Percentiles rank a stretch among this genome's conserved stretches.
Evolutionary conservation across 2,797 vertebrate genomes (phyloP).

Genomic region (Xenopus petersii): DNA sequence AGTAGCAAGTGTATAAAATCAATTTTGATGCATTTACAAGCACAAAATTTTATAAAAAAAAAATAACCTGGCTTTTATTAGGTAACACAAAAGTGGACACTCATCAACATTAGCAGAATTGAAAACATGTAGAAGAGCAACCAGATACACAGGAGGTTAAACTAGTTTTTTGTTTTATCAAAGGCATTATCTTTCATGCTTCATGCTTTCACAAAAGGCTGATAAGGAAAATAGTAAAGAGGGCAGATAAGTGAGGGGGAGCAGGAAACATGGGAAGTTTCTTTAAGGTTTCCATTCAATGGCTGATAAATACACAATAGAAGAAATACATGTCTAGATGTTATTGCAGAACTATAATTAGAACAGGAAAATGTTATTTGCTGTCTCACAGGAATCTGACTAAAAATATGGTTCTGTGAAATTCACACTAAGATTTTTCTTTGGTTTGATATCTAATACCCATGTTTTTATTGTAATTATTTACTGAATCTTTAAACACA

Average conservation of each 20-base stretch:
- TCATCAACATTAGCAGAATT: slow-evolving; percentile 54
- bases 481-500: too few relatives aligned
- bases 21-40: too few relatives aligned
- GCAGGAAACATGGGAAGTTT: slow-evolving; percentile 35
- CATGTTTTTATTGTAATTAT: too few relatives aligned
- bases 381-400: slow-evolving; percentile 37
- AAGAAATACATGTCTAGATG: slow-evolving; percentile 38
- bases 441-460: too few relatives aligned
- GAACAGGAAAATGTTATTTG: slow-evolving; percentile 45
- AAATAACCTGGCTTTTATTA: slow-evolving; percentile 55
- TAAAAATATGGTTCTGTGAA: slow-evolving; percentile 40
- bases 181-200: slow-evolving; percentile 56
- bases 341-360: slow-evolving; percentile 43
- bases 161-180: slow-evolving; percentile 53
- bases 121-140: slow-evolving; percentile 49
- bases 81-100: slow-evolving; percentile 43
- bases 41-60: too few relatives aligned
- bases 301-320: slow-evolving; percentile 29
- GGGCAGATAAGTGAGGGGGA: slow-evolving; percentile 14
- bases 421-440: background rate
- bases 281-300: slow-evolving; percentile 49
- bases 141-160: slow-evolving; percentile 55
- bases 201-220: slow-evolving; percentile 52
- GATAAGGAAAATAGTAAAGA: slow-evolving; percentile 31
- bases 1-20: too few relatives aligned